Evolutionary conservation across 2,797 vertebrate species (phyloP), one percentile per base, ranked within the genome.

Genomic region (Otus scops): DNA sequence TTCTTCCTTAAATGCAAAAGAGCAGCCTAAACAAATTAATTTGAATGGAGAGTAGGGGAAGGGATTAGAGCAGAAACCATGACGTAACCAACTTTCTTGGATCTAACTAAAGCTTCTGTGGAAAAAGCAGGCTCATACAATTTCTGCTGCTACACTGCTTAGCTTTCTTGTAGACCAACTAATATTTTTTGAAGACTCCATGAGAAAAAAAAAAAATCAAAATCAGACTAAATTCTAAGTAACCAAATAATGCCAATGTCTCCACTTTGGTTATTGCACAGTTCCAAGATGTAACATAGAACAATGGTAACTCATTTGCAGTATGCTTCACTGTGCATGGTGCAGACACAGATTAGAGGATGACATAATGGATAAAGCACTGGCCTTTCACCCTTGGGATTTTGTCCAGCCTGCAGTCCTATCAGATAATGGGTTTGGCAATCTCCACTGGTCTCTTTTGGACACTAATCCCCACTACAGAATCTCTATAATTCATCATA

Each of bases 371-470:
- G 80, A 93, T 96, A 93, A 88, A 96, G 69, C 67, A 48, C 67
- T 51, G 92, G 76, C 85, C 61, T 94, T 91, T 89, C 68, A 79
- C 93, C 93, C 85, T 27, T 39, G 96, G 95, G 96, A 96, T 88
- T 92, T 48, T 93, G 83, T 97, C 92, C 96, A 95, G 94, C 65
- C 90, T 95, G 82, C 64, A 92, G 65, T 90, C 82, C 95, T 96
- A 90, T 96, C 92, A 97, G 89, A 97, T 97, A 98, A 98, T 97
- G 95, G 95, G 36, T 96, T 93, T 98, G 98, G 97, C 98, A 97
- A 96, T 85, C 96, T 94, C 93, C 77, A 83, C 94, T 45, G 67
- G 51, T 88, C 95, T 95, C 93, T 95, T 97, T 93, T 97, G 94
- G 87, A 97, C 81, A 94, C 80, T 97, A 97, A 98, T 97, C 96